A percentile compares a stretch with the other conserved stretches of the same genome.
Conservation (phyloP, 2,797 vertebrate species). For the Nothura maculosa region DNA sequence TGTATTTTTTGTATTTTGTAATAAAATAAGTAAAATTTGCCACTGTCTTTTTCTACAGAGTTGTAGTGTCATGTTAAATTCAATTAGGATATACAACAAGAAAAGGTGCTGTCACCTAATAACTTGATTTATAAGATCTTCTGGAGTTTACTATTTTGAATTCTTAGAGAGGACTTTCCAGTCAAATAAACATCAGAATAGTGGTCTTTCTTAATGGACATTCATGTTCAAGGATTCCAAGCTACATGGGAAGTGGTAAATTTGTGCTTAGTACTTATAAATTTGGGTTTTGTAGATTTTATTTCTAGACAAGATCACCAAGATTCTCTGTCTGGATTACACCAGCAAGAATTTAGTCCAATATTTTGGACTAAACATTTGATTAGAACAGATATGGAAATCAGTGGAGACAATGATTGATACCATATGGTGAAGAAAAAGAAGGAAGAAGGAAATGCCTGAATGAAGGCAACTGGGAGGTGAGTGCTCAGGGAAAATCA, state of each 20-base stretch:
- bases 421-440: conserved; percentile 6
- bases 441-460: not conserved
- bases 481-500: not conserved
- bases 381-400: not conserved
- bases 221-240: not conserved
- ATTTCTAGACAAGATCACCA: not conserved
- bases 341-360: not conserved
- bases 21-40: conserved; percentile 42
- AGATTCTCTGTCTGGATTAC: not conserved
- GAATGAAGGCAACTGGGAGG: not conserved
- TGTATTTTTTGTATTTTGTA: conserved; percentile 3
- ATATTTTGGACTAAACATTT: not conserved
- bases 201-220: not conserved
- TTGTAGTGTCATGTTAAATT: conserved; percentile 7
- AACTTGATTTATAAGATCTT: not conserved
- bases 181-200: not conserved
- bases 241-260: not conserved
- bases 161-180: not conserved
- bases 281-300: not conserved
- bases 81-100: not conserved
- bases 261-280: not conserved
- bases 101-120: not conserved
- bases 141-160: not conserved
- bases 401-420: fast-evolving
- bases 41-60: conserved; percentile 22